Evolutionary conservation across 2,113 vertebrate species (phyloP).

Genomic region (Brachypodius melanocephalos): DNA sequence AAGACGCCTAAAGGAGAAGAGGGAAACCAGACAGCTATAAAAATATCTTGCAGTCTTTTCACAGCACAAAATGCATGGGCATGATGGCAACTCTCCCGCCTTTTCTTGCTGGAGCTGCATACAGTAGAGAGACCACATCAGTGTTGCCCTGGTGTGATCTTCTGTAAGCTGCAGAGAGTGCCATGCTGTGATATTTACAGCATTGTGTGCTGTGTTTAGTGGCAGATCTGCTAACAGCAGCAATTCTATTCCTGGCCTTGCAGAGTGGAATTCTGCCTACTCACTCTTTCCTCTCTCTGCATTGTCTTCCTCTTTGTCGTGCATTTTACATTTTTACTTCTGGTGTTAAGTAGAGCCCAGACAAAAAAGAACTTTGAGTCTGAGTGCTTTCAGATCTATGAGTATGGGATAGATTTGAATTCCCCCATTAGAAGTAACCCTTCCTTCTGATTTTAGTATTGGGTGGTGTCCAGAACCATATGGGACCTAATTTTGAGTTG

Average conservation of each 20-base stretch:
- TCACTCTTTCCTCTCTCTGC: background rate
- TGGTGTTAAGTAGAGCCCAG: background rate
- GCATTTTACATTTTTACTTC: background rate
- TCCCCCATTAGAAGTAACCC: background rate
- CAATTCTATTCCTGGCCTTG: conserved; percentile 41
- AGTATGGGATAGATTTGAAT: background rate
- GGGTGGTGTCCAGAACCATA: conserved; percentile 20
- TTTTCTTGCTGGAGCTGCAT: background rate
- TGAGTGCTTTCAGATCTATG: background rate
- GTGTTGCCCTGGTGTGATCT: background rate
- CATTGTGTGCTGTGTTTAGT: background rate
- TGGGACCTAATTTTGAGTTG: background rate
- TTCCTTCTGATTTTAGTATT: background rate
- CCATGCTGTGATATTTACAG: conserved; percentile 37
- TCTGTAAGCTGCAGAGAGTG: background rate
- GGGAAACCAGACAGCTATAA: background rate
- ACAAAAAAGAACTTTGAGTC: background rate
- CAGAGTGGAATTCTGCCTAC: conserved; percentile 31
- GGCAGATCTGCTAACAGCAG: conserved; percentile 25
- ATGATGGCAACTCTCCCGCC: background rate
- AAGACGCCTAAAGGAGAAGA: background rate
- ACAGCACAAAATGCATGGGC: background rate
- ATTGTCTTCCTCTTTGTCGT: background rate
- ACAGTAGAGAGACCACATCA: background rate
- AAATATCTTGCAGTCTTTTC: background rate